phyloP scores from a whole-genome alignment of 2,888 invertebrate genomes.

The Hirtodrosophila duncani region DNA sequence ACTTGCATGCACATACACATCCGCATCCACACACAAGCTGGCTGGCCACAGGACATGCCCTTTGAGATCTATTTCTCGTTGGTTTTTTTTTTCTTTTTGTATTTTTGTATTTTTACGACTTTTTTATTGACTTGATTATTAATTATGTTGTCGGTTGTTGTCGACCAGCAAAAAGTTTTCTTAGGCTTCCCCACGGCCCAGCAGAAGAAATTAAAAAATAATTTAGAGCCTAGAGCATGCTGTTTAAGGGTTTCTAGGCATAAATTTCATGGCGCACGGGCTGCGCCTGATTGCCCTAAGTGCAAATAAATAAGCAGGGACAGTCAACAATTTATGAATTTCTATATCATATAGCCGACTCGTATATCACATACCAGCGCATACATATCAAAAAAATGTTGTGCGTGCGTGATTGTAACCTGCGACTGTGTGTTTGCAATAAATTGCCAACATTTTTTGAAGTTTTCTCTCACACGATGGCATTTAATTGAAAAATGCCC shows the following conservation, averaged over 20 bases:
- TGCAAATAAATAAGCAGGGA: constrained; percentile 40
- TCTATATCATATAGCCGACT: constrained; percentile 4
- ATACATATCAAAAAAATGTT: not conserved
- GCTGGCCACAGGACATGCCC: constrained; percentile 49
- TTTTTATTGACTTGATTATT: constrained; percentile 74
- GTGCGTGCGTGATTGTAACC: constrained; percentile 16
- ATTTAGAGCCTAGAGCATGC: constrained; percentile 53
- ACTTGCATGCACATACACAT: constrained; percentile 18
- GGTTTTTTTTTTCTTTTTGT: constrained; percentile 13
- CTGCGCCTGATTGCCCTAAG: constrained; percentile 55
- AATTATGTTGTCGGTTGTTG: constrained; percentile 71
- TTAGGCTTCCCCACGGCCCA: constrained; percentile 47
- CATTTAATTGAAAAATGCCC: not conserved
- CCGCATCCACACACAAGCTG: constrained; percentile 8
- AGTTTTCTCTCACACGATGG: not conserved
- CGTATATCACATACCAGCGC: constrained; percentile 13
- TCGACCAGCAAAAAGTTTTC: constrained; percentile 51
- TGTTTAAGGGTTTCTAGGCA: constrained; percentile 51
- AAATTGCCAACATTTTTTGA: constrained; percentile 10
- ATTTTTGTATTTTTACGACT: constrained; percentile 62
- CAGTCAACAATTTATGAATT: not conserved
- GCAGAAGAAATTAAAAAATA: constrained; percentile 67
- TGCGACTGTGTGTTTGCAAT: constrained; percentile 13
- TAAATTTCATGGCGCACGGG: constrained; percentile 55
- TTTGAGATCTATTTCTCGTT: constrained; percentile 48